These are phyloP conservation scores for Drosophila hamatofila DNA, from an alignment of 2,888 invertebrate genomes.

Conservation along the genomic window DNA sequence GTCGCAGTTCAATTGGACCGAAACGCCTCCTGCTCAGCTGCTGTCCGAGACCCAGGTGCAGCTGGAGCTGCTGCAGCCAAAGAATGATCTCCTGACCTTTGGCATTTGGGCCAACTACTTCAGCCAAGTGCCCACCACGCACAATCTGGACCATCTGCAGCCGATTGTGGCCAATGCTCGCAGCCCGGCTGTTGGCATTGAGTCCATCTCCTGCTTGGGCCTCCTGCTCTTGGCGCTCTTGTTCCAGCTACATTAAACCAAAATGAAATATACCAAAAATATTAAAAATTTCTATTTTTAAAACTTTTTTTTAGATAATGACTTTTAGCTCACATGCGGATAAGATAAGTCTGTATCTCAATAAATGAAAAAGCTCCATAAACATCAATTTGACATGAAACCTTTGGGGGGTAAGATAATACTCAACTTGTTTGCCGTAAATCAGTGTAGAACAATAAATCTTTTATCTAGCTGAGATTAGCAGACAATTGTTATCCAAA, in stretches of 20 bases:
- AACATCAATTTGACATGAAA: background rate
- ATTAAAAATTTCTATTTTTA: background rate
- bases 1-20: slow-evolving; percentile 63
- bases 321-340: background rate
- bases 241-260: background rate
- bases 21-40: slow-evolving; percentile 31
- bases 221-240: background rate
- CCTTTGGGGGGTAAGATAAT: background rate
- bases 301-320: too few relatives aligned
- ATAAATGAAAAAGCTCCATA: background rate
- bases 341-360: background rate
- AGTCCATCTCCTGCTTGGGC: background rate
- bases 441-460: too few relatives aligned
- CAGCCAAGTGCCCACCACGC: slow-evolving; percentile 47
- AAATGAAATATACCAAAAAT: too few relatives aligned
- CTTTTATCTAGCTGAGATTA: background rate
- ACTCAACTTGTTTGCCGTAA: too few relatives aligned
- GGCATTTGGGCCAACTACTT: slow-evolving; percentile 83
- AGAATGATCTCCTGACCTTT: slow-evolving; percentile 82
- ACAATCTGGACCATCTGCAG: slow-evolving; percentile 71
- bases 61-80: slow-evolving; percentile 53
- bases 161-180: slow-evolving; percentile 7
- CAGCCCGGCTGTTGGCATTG: background rate
- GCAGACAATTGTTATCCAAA: background rate
- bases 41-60: slow-evolving; percentile 36